Evolutionary conservation across 2,888 invertebrate species (phyloP), one percentile per base, ranked within the genome.

Genomic region (Charanyca ferruginea): DNA sequence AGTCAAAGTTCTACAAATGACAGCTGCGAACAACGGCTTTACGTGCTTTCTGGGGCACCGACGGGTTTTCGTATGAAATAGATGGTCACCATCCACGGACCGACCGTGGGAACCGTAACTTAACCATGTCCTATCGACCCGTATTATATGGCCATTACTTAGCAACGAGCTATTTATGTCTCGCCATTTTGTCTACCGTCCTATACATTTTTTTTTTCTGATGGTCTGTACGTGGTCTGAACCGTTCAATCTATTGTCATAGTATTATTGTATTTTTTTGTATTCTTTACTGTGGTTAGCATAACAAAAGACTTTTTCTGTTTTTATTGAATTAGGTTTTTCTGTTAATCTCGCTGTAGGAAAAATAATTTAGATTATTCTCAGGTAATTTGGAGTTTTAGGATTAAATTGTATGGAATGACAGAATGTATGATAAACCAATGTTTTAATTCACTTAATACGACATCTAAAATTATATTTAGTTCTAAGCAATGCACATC

Each of bases 251-350:
- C 58, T 47, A 28, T 72, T 74, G 55, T 72, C 45, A 28, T 38
- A 41, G 7, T n/a, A 25, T n/a, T 9, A 54, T 42, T 70, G 52
- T 76, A 8, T 66, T 74, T 77, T 66, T 64, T 32, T 32, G 42
- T 64, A n/a, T 47, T 49, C 42, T 32, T 55, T 8, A 16, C 6
- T 54, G 64, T 8, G 44, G 71, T 77, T 51, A 44, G 42, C 8
- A 2, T 18, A 18, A 61, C 45, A 77, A 77, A 66, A 77, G 57
- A 28, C n/a, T 45, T n/a, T 60, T 51, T 47, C 41, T 66, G 20
- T 41, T 25, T 49, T 20, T 61, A 61, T 54, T 58, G 41, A 61
- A 57, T 54, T 53, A 48, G 32, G 2, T 51, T 54, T 48, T 68
- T 44, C 49, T 45, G 6, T 8, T 5, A 20, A 32, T 35, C 11